A percentile compares a stretch with the other conserved stretches of the same genome.
These are phyloP conservation scores for Alaudala cheleensis DNA, from an alignment of 2,113 vertebrate genomes.

Conservation along the genomic window DNA sequence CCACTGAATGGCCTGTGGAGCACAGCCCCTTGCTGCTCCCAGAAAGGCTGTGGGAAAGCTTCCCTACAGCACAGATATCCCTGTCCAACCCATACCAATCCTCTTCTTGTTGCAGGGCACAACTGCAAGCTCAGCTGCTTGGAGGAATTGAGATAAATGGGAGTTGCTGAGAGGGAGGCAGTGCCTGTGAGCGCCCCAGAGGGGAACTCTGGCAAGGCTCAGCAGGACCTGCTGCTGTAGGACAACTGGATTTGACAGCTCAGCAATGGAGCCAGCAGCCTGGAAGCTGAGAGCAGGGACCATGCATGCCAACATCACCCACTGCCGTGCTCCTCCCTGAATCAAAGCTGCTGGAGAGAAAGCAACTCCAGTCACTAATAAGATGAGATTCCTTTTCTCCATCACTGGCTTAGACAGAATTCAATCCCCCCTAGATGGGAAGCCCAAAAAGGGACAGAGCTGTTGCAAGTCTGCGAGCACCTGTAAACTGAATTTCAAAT, in stretches of 20 bases:
- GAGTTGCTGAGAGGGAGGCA: background rate
- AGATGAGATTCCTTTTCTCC: background rate
- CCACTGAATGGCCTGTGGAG: background rate
- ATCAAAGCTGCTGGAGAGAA: background rate
- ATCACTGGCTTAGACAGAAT: background rate
- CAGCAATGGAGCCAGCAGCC: background rate
- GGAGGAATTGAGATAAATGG: background rate
- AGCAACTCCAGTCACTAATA: background rate
- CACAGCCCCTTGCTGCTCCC: background rate
- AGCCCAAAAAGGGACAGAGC: background rate
- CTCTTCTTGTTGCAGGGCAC: background rate
- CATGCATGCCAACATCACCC: background rate
- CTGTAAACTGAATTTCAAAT: background rate
- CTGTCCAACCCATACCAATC: background rate
- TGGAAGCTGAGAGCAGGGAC: background rate
- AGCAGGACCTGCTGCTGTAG: background rate
- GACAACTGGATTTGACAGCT: background rate
- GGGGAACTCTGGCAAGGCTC: background rate
- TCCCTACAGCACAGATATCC: background rate
- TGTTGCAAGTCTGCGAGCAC: background rate
- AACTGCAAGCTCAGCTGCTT: background rate
- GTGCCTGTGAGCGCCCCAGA: background rate
- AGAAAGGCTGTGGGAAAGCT: background rate
- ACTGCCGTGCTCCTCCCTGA: background rate
- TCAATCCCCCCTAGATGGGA: background rate